Conservation (phyloP, 2,888 invertebrate species). For the Drosophila mimetica region DNA sequence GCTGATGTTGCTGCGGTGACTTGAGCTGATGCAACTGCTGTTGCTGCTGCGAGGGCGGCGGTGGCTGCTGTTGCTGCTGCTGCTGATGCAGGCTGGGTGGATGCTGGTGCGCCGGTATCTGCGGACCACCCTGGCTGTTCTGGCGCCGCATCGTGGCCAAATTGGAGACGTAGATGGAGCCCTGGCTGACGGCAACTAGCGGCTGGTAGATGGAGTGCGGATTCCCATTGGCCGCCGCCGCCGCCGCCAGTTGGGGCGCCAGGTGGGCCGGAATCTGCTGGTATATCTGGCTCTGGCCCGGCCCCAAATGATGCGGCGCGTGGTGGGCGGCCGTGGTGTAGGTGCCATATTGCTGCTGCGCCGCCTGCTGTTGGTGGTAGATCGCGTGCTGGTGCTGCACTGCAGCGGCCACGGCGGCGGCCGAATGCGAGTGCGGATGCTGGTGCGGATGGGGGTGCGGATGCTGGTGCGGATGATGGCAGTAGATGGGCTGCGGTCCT, state of each 20-base stretch:
- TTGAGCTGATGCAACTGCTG: conserved; percentile 65
- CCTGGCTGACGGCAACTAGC: conserved; percentile 79
- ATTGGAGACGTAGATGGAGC: conserved; percentile 82
- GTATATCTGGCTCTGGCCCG: conserved; percentile 83
- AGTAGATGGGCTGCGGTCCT: conserved; percentile 83
- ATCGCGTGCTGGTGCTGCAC: conserved; percentile 86
- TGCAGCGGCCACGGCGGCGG: conserved; percentile 85
- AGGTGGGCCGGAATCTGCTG: conserved; percentile 84
- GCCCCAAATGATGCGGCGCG: conserved; percentile 80
- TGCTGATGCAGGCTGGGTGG: conserved; percentile 61
- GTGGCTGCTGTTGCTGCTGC: conserved; percentile 58
- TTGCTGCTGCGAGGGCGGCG: conserved; percentile 85
- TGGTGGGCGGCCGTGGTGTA: conserved; percentile 78
- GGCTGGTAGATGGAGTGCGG: conserved; percentile 83
- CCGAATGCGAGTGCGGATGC: conserved; percentile 82
- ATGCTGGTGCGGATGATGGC: conserved; percentile 84
- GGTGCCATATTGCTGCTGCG: conserved; percentile 81
- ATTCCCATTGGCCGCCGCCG: conserved; percentile 73
- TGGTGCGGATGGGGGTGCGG: conserved; percentile 82
- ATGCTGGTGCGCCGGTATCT: conserved; percentile 78
- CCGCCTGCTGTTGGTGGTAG: conserved; percentile 82
- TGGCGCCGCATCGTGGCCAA: conserved; percentile 83
- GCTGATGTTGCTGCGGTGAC: conserved; percentile 62
- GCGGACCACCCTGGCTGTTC: conserved; percentile 80
- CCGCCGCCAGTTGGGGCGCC: conserved; percentile 66